phyloP scores from a whole-genome alignment of 2,797 vertebrate genomes.

The Scarus forsteni region DNA sequence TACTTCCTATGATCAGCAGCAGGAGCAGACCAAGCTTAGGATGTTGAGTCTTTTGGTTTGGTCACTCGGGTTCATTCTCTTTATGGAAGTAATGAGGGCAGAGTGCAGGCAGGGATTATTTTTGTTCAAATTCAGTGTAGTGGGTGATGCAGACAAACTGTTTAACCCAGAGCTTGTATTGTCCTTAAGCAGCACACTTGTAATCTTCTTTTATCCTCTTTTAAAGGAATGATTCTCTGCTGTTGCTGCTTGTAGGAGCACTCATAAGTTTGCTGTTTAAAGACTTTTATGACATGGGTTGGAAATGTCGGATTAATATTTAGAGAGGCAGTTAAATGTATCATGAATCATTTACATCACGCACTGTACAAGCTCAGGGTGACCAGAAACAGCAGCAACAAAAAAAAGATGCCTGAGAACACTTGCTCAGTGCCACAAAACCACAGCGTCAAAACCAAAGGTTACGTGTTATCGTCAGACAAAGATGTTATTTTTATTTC shows the following conservation, averaged over 20 bases:
- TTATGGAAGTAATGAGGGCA: not conserved
- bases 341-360: too few species aligned
- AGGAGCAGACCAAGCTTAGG: not conserved
- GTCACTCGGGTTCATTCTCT: constrained; percentile 23
- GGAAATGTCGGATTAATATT: not conserved
- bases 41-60: not conserved
- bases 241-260: not conserved
- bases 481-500: too few species aligned
- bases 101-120: not conserved
- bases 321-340: not conserved
- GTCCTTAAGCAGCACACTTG: not conserved
- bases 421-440: too few species aligned
- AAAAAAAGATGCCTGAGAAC: too few species aligned
- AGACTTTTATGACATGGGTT: not conserved
- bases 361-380: too few species aligned
- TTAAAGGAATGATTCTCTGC: not conserved
- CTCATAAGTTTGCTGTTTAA: not conserved
- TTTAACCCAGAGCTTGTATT: not conserved
- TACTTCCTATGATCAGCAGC: constrained; percentile 32
- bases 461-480: too few species aligned
- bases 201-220: not conserved
- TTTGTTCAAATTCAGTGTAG: not conserved
- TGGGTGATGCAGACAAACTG: not conserved
- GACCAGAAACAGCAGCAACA: too few species aligned
- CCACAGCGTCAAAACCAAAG: too few species aligned